Evolutionary conservation across 2,888 invertebrate species (phyloP), one percentile per base, ranked within the genome.

Genomic region (Pomacea canaliculata): DNA sequence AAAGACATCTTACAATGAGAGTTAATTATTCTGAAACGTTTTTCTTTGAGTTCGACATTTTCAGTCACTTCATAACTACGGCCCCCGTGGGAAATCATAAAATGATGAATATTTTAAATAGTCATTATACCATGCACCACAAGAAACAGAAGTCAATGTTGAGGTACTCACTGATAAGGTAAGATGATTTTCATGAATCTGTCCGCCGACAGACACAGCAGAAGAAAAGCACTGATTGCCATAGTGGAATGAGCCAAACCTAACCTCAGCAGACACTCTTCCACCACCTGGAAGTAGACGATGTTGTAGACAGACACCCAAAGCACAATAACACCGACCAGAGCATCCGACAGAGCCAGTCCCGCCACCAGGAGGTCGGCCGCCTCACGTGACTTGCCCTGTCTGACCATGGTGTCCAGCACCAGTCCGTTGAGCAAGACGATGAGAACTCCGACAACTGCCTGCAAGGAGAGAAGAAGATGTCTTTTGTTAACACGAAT

Each of bases 331-430:
- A 71, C 46, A 2, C 71, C 71, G 18, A 37, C 46, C 13, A 71
- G 18, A 27, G 48, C 71, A 62, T 71, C 71, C 5, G 71, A 60
- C 46, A 71, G 62, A 12, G 71, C 71, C 60, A 71, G 63, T 7
- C 71, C 71, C 4, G 71, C 71, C 46, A 71, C n/a, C 46, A 71
- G 71, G 37, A 60, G 60, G 62, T 71, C 71, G 0, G 71, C 71
- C 1, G 71, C 59, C 63, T 71, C 71, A 46, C 48, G 62, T 18
- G 62, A 71, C 63, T 71, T 60, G 8, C 63, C 48, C 71, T 62
- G 60, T 16, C 71, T n/a, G 19, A 71, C 63, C 63, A 71, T 71
- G 13, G 71, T 71, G 71, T 71, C 71, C 71, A 71, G 49, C 7
- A 71, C 71, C 46, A 71, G 48, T 3, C 62, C 71, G 63, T 71